These are phyloP conservation scores for Epiblema foenella DNA, from an alignment of 2,888 invertebrate species.

Conservation along the genomic window DNA sequence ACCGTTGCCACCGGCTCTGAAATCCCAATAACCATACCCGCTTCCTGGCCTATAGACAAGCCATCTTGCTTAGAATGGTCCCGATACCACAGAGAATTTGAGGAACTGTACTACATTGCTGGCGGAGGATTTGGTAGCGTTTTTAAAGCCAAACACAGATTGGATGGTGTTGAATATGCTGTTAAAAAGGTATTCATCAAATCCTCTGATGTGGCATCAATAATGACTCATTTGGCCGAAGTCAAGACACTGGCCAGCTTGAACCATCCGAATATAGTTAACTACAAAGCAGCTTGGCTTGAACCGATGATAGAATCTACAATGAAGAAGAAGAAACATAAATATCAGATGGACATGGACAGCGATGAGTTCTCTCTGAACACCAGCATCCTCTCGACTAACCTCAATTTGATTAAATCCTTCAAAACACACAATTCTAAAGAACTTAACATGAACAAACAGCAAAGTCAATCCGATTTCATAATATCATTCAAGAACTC, in stretches of 20 bases:
- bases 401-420: constrained; percentile 74
- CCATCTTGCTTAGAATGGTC: constrained; percentile 86
- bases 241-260: constrained; percentile 92
- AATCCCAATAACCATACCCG: constrained; percentile 77
- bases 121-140: constrained; percentile 92
- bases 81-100: constrained; percentile 88
- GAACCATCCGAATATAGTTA: constrained; percentile 92
- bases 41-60: constrained; percentile 80
- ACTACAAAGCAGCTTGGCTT: constrained; percentile 93
- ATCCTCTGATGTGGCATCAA: constrained; percentile 86
- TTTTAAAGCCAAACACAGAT: constrained; percentile 89
- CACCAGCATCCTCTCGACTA: constrained; percentile 63
- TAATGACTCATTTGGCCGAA: constrained; percentile 89
- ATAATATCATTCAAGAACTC: constrained; percentile 75
- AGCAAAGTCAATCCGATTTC: constrained; percentile 73
- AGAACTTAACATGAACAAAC: constrained; percentile 67
- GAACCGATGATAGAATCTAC: constrained; percentile 86
- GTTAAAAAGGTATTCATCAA: constrained; percentile 90
- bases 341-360: constrained; percentile 70
- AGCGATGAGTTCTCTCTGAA: constrained; percentile 66
- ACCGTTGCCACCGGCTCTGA: constrained; percentile 84
- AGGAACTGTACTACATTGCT: constrained; percentile 88
- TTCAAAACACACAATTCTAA: constrained; percentile 81
- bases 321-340: constrained; percentile 67
- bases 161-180: constrained; percentile 92